Percentiles rank a stretch among this genome's conserved stretches.
Conservation (phyloP, 2,888 invertebrate genomes). For the Napeogenes sylphis region DNA sequence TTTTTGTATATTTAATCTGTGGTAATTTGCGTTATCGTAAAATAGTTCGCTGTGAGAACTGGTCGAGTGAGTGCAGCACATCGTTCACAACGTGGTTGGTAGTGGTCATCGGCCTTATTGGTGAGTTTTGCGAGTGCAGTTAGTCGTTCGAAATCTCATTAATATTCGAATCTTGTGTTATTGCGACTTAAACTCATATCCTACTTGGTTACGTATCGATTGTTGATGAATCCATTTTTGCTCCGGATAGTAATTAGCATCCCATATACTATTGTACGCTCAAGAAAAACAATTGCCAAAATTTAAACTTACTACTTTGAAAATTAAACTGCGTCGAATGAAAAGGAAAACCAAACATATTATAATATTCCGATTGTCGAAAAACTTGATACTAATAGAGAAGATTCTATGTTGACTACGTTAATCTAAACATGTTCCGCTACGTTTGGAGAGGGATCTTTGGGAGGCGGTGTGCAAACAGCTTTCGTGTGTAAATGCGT, state of each 20-base stretch:
- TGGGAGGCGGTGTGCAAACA: constrained; percentile 61
- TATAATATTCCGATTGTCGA: constrained; percentile 28
- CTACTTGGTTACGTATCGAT: constrained; percentile 36
- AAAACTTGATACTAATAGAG: constrained; percentile 41
- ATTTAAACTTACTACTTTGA: too few species aligned
- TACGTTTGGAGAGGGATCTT: constrained; percentile 65
- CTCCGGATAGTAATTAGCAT: too few species aligned
- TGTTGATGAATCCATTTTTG: constrained; percentile 16
- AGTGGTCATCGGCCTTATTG: constrained; percentile 73
- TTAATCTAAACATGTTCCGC: constrained; percentile 67
- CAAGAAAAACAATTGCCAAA: too few species aligned
- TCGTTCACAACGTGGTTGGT: constrained; percentile 45
- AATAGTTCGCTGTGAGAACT: constrained; percentile 45
- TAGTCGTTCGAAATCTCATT: constrained; percentile 70
- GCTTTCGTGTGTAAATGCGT: constrained; percentile 70
- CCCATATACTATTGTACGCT: too few species aligned
- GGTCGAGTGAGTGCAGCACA: constrained; percentile 44
- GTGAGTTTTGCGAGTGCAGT: constrained; percentile 75
- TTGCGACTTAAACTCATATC: constrained; percentile 59
- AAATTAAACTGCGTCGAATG: too few species aligned
- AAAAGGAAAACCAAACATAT: not conserved
- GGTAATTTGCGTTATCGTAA: constrained; percentile 39
- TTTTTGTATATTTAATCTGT: constrained; percentile 30
- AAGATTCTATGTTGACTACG: constrained; percentile 44
- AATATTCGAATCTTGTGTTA: constrained; percentile 69